Evolutionary conservation across 2,888 invertebrate species (phyloP).

Genomic region (Alloscopus bannaensis): DNA sequence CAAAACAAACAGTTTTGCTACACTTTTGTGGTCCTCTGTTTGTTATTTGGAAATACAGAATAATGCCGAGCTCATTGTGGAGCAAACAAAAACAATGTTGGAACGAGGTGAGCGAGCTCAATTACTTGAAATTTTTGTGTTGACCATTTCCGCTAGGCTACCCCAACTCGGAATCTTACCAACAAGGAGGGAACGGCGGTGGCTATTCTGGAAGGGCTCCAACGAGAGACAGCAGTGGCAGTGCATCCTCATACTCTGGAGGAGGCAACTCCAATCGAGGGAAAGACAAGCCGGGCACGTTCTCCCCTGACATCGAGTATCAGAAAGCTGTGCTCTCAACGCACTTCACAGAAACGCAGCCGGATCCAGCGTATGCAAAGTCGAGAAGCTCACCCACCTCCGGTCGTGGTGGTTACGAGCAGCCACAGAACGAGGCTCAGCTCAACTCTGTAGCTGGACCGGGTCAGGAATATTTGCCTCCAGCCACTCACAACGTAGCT

Average conservation of each 20-base stretch:
- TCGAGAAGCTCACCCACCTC: not conserved
- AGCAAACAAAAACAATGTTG: no score
- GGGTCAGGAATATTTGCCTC: slow-evolving; percentile 51
- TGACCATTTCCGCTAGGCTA: slow-evolving; percentile 27
- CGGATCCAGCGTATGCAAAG: slow-evolving; percentile 25
- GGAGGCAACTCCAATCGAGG: slow-evolving; percentile 5
- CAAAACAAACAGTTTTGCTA: no score
- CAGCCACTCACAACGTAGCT: slow-evolving; percentile 17
- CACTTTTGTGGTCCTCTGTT: no score
- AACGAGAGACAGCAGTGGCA: not conserved
- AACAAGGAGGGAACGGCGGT: slow-evolving; percentile 7
- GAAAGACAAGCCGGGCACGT: slow-evolving; percentile 8
- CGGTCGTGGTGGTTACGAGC: not conserved
- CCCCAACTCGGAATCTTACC: slow-evolving; percentile 25
- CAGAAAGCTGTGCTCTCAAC: slow-evolving; percentile 70
- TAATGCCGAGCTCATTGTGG: no score
- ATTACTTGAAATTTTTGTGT: not conserved
- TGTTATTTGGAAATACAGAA: no score
- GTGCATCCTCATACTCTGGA: slow-evolving; percentile 17
- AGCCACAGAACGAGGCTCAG: not conserved
- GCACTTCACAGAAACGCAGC: slow-evolving; percentile 68
- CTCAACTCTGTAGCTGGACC: slow-evolving; percentile 31
- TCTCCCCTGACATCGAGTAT: slow-evolving; percentile 64
- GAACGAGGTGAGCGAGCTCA: slow-evolving; percentile 11
- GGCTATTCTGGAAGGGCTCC: not conserved